Conservation (phyloP, 2,113 vertebrate species). For the Nyctibius bracteatus region DNA sequence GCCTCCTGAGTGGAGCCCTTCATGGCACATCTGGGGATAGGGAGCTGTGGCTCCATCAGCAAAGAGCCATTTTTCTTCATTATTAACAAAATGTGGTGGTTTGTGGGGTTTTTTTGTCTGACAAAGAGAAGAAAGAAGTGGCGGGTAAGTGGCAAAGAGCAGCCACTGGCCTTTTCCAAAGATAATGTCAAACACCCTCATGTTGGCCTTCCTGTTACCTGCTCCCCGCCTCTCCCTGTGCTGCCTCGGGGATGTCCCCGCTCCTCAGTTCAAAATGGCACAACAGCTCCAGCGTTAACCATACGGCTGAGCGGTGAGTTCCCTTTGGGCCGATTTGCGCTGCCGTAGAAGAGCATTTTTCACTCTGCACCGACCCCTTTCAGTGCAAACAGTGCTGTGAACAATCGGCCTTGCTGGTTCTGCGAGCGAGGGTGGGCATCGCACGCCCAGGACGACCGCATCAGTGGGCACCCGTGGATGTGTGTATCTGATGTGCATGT, state of each 20-base stretch:
- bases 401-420: not conserved
- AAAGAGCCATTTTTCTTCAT: not conserved
- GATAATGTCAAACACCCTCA: not conserved
- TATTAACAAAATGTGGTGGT: not conserved
- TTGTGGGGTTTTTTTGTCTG: not conserved
- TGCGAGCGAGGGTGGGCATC: accelerated
- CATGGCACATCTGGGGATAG: not conserved
- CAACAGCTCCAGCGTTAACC: not conserved
- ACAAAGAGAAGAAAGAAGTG: not conserved
- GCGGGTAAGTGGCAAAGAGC: not conserved
- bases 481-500: too few species aligned
- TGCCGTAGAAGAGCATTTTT: not conserved
- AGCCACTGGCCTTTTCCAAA: not conserved
- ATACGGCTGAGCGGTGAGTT: accelerated
- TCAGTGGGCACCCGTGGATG: not conserved
- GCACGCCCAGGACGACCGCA: accelerated
- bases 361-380: not conserved
- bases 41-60: accelerated
- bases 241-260: not conserved
- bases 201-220: not conserved
- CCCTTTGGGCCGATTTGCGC: not conserved
- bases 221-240: not conserved
- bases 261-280: accelerated
- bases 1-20: not conserved
- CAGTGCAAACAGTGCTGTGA: not conserved